Base-by-base conservation (phyloP, 2,797 vertebrate genomes). In the Gallinago stenura region DNA sequence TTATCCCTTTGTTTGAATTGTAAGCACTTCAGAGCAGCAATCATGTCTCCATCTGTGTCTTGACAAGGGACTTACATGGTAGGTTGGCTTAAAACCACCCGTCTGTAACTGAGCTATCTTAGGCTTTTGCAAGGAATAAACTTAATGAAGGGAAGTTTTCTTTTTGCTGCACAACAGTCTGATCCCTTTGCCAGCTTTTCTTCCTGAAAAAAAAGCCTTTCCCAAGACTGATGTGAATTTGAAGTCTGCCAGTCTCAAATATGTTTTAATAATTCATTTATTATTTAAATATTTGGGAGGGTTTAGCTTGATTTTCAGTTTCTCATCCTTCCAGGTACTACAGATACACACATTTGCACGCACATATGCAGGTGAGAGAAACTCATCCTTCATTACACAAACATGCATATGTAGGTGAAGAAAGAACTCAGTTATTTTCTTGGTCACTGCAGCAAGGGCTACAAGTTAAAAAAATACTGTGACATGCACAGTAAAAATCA, bases 21-120 rank as follows among this genome's bases (percentile, higher is more conserved):
- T 88, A 81, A 87, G 76, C 2, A 1, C 50, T 93, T 87, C 82
- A 86, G 76, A 94, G 58, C 76, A 70, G 60, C 60, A 87, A 3
- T 92, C 58, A 31, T 65, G 43, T 88, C 90, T 93, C 66, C 56
- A 68, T 92, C 84, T 94, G 50, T 75, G 64, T 75, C 92, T 81
- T 89, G 65, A 95, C 77, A 83, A 89, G 65, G 62, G 46, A 72
- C 53, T 92, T 96, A 39, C 28, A 13, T 66, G 70, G 72, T 76
- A 69, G 31, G 41, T 72, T 93, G 58, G 12, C 80, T 95, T 95
- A 82, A 89, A 95, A 90, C 43, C 25, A 71, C 51, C 66, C 25
- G 0, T 81, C 73, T 96, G 82, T 83, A 76, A 78, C 83, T 61
- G 80, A 95, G 73, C 54, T 79, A 15, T 76, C 39, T 21, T 58